A percentile compares a stretch with the other conserved stretches of the same genome.
These are phyloP conservation scores for Phorcus lineatus DNA, from an alignment of 2,888 invertebrate species.

Conservation along the genomic window DNA sequence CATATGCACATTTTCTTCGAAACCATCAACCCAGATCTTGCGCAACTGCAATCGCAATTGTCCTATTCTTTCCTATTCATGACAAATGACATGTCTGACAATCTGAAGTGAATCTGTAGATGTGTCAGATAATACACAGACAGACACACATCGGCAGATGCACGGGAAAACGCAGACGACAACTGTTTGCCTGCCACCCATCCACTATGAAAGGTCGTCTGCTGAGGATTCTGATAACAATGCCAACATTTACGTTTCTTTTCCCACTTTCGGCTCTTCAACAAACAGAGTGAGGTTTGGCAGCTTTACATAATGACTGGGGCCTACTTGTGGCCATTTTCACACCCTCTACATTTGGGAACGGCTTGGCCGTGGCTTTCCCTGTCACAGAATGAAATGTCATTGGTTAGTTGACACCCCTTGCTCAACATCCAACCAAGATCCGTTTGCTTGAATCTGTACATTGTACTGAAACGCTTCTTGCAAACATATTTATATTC, in stretches of 20 bases:
- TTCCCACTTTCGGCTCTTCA: neutral
- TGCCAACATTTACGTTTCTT: conserved; percentile 11
- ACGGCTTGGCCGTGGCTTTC: neutral
- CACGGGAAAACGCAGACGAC: conserved; percentile 13
- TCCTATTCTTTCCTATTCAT: no score
- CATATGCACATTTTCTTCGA: no score
- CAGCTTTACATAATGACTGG: neutral
- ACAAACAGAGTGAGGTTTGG: neutral
- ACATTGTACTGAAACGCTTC: neutral
- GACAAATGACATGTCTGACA: no score
- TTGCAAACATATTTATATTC: conserved; percentile 5
- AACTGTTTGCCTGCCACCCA: neutral
- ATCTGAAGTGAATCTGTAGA: conserved; percentile 1
- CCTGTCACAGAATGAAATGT: neutral
- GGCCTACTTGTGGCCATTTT: neutral
- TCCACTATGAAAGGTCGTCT: neutral
- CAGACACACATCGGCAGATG: conserved; percentile 1
- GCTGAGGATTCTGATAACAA: conserved; percentile 3
- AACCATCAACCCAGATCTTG: no score
- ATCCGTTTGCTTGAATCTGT: neutral
- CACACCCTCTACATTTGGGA: neutral
- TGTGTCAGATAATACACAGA: neutral
- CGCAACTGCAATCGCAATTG: no score
- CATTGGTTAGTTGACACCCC: conserved; percentile 8
- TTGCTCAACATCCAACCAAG: neutral